A percentile compares a stretch with the other conserved stretches of the same genome.
These are phyloP conservation scores for Halocynthia aurantium DNA, from an alignment of 23 tunicate species.

Conservation along the genomic window DNA sequence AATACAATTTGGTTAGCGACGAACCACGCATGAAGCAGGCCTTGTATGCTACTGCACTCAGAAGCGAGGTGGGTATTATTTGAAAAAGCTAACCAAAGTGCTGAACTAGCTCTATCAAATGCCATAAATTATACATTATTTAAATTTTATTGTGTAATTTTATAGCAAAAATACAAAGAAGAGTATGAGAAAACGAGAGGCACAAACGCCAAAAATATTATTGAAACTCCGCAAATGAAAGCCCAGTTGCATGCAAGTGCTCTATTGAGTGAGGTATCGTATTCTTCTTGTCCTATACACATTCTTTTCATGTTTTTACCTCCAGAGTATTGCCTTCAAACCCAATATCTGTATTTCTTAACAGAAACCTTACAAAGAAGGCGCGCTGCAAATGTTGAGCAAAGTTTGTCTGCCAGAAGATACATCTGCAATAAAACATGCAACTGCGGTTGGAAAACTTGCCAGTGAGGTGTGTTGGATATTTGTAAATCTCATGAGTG, in stretches of 20 bases:
- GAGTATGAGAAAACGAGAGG: constrained; percentile 62
- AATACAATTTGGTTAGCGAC: constrained; percentile 74
- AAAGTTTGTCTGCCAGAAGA: constrained; percentile 57
- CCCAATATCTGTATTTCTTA: neutral
- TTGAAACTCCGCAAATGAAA: constrained; percentile 82
- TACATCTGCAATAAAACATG: constrained; percentile 62
- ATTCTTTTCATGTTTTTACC: neutral
- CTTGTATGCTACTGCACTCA: constrained; percentile 49
- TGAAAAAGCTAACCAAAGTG: neutral
- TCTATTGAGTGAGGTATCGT: constrained; percentile 60
- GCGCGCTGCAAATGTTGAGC: constrained; percentile 38
- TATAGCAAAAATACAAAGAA: constrained; percentile 53
- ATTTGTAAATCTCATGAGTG: neutral
- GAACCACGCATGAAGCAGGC: constrained; percentile 80
- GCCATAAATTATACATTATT: neutral
- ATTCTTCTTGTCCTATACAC: neutral
- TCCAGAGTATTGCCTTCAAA: neutral
- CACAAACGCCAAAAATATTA: constrained; percentile 28
- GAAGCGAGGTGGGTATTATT: constrained; percentile 70
- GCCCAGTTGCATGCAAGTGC: constrained; percentile 30
- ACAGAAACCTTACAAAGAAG: constrained; percentile 65
- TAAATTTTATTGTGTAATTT: neutral
- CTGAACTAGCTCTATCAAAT: neutral
- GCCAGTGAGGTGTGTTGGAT: constrained; percentile 67
- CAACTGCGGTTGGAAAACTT: constrained; percentile 58